phyloP scores from a whole-genome alignment of 2,888 invertebrate species.

The Melitaea athalia region DNA sequence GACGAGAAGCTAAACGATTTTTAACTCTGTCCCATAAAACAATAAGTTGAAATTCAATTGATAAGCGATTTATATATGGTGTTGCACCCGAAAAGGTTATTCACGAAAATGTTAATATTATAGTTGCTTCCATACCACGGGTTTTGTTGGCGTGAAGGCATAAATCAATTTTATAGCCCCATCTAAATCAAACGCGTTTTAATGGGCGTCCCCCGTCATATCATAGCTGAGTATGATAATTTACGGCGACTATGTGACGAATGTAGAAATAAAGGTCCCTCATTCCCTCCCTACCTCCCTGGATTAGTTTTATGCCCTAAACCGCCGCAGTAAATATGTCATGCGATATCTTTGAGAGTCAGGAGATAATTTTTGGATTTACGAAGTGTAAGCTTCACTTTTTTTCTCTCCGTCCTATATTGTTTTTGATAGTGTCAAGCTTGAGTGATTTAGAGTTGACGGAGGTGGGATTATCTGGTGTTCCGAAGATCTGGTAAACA shows the following conservation, averaged over 20 bases:
- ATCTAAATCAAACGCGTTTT: conserved; percentile 84
- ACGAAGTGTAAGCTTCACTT: conserved; percentile 55
- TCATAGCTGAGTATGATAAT: conserved; percentile 83
- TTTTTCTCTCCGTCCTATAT: conserved; percentile 47
- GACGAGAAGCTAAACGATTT: conserved; percentile 31
- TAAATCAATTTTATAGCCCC: conserved; percentile 84
- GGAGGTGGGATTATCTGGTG: conserved; percentile 28
- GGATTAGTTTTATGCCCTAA: conserved; percentile 73
- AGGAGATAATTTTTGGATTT: conserved; percentile 79
- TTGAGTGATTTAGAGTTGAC: conserved; percentile 47
- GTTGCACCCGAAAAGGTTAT: conserved; percentile 73
- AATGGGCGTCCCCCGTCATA: conserved; percentile 83
- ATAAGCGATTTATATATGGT: conserved; percentile 54
- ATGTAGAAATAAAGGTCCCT: conserved; percentile 82
- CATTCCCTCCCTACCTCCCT: conserved; percentile 50
- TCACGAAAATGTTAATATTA: conserved; percentile 83
- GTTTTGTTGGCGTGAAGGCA: conserved; percentile 82
- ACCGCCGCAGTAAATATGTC: conserved; percentile 80
- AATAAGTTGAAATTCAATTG: conserved; percentile 46
- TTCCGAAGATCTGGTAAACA: conserved; percentile 32
- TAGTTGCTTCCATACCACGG: conserved; percentile 82
- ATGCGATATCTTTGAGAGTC: conserved; percentile 73
- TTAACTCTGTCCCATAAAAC: conserved; percentile 24
- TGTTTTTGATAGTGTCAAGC: conserved; percentile 50
- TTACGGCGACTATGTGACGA: conserved; percentile 83